These are phyloP conservation scores for Lepeophtheirus nordmannii DNA, from an alignment of 2,888 invertebrate species.

Conservation along the genomic window DNA sequence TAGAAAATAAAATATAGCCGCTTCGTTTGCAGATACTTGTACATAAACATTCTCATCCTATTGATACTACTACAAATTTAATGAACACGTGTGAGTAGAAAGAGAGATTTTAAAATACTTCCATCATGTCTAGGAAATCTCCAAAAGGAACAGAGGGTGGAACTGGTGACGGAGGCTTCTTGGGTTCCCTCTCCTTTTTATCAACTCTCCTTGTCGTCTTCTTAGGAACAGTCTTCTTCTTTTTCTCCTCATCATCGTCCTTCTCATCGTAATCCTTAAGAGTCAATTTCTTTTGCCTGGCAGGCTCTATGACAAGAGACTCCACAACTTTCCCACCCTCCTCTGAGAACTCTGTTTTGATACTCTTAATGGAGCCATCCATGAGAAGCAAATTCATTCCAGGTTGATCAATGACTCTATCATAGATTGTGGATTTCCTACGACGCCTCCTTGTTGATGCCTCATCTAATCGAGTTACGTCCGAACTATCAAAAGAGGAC, in stretches of 20 bases:
- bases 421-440: neutral
- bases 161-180: neutral
- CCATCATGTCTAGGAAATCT: constrained; percentile 14
- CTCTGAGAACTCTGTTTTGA: constrained; percentile 1
- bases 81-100: neutral
- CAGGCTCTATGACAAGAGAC: neutral
- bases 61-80: neutral
- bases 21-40: too few species aligned
- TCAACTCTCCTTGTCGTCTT: neutral
- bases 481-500: neutral
- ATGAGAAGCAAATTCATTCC: constrained; percentile 9
- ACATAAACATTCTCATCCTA: too few species aligned
- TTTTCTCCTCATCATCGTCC: neutral
- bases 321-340: constrained; percentile 8
- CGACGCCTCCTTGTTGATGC: neutral
- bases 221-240: neutral
- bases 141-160: neutral
- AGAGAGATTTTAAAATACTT: neutral
- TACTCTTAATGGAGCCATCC: constrained; percentile 15
- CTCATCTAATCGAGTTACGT: neutral
- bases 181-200: neutral
- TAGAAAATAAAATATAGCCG: too few species aligned
- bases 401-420: neutral
- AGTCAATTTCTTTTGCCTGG: neutral
- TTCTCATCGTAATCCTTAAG: neutral